Evolutionary conservation across 2,113 vertebrate species (phyloP), one percentile per base, ranked within the genome.

Genomic region (Cavia aperea): DNA sequence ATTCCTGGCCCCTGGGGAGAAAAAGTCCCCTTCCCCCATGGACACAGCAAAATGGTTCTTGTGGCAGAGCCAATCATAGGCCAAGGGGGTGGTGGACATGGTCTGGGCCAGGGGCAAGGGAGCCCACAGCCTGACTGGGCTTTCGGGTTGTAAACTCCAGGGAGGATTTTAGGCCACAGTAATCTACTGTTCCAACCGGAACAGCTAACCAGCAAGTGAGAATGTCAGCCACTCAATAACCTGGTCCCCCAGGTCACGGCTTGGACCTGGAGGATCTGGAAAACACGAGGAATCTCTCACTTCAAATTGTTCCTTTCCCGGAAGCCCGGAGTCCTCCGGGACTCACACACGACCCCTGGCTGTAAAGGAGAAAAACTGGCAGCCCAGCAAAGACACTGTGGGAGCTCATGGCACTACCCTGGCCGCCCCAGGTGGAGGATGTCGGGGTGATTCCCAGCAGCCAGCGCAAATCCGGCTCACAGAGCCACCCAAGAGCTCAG

Each of bases 311-410:
- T 1, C 51, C 75, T 60, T 63, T 36, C 63, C n/a, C 1, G n/a
- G 51, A 31, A 46, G 26, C 24, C 49, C 56, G 6, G 56, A 36
- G 46, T 56, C 24, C 56, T 49, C 7, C 11, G 8, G n/a, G 46
- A n/a, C 2, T 29, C 5, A 39, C 2, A 1, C 18, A 13, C 1
- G 10, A 31, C 2, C 5, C 16, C 9, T 23, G 4, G 75, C 58
- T 66, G 33, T 36, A 43, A 29, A 72, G 58, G 26, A 33, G 43
- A 36, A 81, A 79, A 60, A 36, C 10, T 29, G 39, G 65, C 51
- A 2, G n/a, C 46, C 33, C 23, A 1, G 43, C 26, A 86, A 92
- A 93, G 54, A 5, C 33, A 21, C 4, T 0, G 43, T 2, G 12
- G 73, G 5, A 78, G 75, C 29, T 7, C 29, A 3, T 7, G 16